Evolutionary conservation across 2,888 invertebrate species (phyloP).

Genomic region (Synanthedon vespiformis): DNA sequence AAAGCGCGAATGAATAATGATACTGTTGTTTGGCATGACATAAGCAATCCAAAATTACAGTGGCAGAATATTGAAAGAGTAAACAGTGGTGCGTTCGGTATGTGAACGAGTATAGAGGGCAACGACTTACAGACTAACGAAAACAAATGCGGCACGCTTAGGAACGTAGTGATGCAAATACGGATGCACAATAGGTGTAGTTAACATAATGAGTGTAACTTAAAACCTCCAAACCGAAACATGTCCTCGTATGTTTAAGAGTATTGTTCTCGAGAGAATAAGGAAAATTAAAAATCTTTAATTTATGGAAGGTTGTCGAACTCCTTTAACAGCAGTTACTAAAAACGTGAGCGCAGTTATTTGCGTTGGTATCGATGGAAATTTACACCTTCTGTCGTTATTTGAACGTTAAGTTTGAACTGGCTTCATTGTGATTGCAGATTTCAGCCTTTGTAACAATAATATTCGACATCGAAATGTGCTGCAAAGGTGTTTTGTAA

Average conservation of each 20-base stretch:
- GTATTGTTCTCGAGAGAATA: not conserved
- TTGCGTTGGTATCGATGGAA: constrained; percentile 47
- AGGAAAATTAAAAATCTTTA: constrained; percentile 3
- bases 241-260: not conserved
- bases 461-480: too few species aligned
- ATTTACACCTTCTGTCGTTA: constrained; percentile 49
- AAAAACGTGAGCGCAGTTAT: constrained; percentile 30
- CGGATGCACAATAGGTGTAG: constrained; percentile 11
- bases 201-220: constrained; percentile 7
- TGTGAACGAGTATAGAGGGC: constrained; percentile 27
- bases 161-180: constrained; percentile 10
- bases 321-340: constrained; percentile 22
- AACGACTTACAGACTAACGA: constrained; percentile 29
- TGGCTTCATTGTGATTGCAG: constrained; percentile 40
- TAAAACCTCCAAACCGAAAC: constrained; percentile 1
- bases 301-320: constrained; percentile 37
- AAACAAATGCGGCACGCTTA: constrained; percentile 24
- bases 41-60: constrained; percentile 23
- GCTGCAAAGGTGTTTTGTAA: too few species aligned
- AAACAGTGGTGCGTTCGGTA: constrained; percentile 32
- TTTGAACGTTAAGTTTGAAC: constrained; percentile 32
- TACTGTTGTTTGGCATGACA: constrained; percentile 17
- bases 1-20: not conserved
- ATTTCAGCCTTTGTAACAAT: constrained; percentile 22
- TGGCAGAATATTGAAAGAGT: constrained; percentile 27